Evolutionary conservation across 2,113 vertebrate genomes (phyloP).

Genomic region (Willisornis vidua): DNA sequence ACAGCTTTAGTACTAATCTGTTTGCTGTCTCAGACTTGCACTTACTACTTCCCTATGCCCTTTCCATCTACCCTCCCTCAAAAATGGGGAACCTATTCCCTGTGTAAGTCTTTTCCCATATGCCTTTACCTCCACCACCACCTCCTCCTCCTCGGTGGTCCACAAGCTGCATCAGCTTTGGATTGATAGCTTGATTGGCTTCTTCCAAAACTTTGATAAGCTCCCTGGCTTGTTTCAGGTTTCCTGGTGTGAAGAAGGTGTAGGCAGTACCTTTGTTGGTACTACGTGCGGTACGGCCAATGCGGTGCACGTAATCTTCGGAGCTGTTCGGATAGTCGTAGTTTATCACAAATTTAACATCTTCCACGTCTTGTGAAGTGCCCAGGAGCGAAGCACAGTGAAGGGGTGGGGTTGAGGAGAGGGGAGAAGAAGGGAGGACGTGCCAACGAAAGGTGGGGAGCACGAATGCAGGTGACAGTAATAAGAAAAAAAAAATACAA

Average conservation of each 20-base stretch:
- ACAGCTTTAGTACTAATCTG: background rate
- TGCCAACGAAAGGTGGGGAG: constrained; percentile 81
- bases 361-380: constrained; percentile 91
- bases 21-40: background rate
- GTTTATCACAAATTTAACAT: constrained; percentile 99
- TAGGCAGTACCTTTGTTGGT: constrained; percentile 99
- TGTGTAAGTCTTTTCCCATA: background rate
- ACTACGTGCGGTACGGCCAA: constrained; percentile 95
- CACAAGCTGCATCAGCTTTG: constrained; percentile 94
- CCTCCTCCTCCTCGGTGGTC: constrained; percentile 90
- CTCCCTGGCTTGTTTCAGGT: constrained; percentile 93
- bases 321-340: constrained; percentile 99
- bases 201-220: constrained; percentile 94
- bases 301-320: constrained; percentile 97
- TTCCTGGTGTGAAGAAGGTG: constrained; percentile 98
- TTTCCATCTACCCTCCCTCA: background rate
- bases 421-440: constrained; percentile 77
- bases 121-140: constrained; percentile 83
- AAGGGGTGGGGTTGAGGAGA: constrained; percentile 72
- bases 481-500: constrained; percentile 76
- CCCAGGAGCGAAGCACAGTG: constrained; percentile 65
- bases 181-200: constrained; percentile 96
- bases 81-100: background rate
- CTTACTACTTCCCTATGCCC: background rate
- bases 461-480: constrained; percentile 83